Evolutionary conservation across 2,113 vertebrate genomes (phyloP).

Genomic region (Echinops telfairi): DNA sequence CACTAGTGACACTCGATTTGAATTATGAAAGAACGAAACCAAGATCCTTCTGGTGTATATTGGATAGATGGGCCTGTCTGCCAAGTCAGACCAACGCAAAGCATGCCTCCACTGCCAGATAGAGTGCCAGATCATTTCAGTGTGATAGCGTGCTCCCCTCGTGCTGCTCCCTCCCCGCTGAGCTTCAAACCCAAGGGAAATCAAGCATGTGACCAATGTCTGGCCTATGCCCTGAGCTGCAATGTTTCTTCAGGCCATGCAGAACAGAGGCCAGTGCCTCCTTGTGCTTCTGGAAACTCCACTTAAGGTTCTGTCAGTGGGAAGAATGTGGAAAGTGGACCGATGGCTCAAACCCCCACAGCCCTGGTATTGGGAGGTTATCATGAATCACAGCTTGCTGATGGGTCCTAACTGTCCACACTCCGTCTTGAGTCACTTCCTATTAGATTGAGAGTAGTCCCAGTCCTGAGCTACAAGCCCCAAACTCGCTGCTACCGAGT

Average conservation of each 20-base stretch:
- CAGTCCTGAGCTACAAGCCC: neutral
- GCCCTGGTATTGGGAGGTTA: neutral
- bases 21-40: neutral
- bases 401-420: neutral
- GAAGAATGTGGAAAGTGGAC: neutral
- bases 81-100: conserved; percentile 46
- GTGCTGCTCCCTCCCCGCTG: neutral
- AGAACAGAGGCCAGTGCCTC: neutral
- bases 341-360: neutral
- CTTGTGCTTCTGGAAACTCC: neutral
- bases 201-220: conserved; percentile 37
- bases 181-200: conserved; percentile 58
- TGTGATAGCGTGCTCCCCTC: neutral
- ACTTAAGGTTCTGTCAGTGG: neutral
- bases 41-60: conserved; percentile 41
- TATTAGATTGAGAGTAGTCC: neutral
- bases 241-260: conserved; percentile 3
- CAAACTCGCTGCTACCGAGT: too few relatives aligned
- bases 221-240: neutral
- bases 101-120: conserved; percentile 68
- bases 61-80: conserved; percentile 56
- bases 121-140: conserved; percentile 43
- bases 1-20: conserved; percentile 1
- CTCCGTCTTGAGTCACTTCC: neutral
- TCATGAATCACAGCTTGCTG: neutral